phyloP scores from a whole-genome alignment of 2,113 vertebrate species.

The Kryptolebias marmoratus region DNA sequence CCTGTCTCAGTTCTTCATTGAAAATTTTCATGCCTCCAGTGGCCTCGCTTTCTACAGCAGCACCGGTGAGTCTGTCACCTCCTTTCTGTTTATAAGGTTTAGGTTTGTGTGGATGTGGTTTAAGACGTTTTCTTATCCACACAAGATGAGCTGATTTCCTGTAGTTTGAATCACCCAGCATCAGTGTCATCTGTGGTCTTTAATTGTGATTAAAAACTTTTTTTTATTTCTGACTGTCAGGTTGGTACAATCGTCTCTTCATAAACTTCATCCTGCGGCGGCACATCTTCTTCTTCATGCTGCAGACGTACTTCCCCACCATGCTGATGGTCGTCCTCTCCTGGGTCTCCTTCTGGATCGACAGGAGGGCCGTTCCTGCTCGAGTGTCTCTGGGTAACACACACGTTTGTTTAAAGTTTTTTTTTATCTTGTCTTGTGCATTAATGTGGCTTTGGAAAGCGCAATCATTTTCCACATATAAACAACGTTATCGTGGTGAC shows the following conservation, averaged over 20 bases:
- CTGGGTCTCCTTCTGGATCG: conserved; percentile 96
- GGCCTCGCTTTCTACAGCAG: conserved; percentile 94
- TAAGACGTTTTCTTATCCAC: too few relatives aligned
- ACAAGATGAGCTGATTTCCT: not conserved
- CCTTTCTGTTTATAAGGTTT: too few relatives aligned
- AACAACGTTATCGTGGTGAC: too few relatives aligned
- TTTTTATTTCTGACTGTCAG: conserved; percentile 59
- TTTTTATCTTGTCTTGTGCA: too few relatives aligned
- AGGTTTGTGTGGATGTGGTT: too few relatives aligned
- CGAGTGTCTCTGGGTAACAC: conserved; percentile 89
- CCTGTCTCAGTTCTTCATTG: conserved; percentile 92
- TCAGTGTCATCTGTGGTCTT: not conserved
- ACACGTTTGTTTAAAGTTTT: too few relatives aligned
- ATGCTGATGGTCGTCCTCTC: conserved; percentile 95
- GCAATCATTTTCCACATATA: too few relatives aligned
- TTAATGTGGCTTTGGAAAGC: too few relatives aligned
- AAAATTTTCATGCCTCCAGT: conserved; percentile 90
- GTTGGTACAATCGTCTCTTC: conserved; percentile 94
- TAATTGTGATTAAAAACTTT: not conserved
- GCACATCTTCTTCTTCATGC: conserved; percentile 95
- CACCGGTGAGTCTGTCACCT: conserved; percentile 79
- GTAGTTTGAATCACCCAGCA: not conserved
- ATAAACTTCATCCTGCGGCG: conserved; percentile 92
- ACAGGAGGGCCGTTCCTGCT: conserved; percentile 89
- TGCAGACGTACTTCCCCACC: conserved; percentile 94